phyloP scores from a whole-genome alignment of 2,888 invertebrate genomes.

The Phyto melanocephala region DNA sequence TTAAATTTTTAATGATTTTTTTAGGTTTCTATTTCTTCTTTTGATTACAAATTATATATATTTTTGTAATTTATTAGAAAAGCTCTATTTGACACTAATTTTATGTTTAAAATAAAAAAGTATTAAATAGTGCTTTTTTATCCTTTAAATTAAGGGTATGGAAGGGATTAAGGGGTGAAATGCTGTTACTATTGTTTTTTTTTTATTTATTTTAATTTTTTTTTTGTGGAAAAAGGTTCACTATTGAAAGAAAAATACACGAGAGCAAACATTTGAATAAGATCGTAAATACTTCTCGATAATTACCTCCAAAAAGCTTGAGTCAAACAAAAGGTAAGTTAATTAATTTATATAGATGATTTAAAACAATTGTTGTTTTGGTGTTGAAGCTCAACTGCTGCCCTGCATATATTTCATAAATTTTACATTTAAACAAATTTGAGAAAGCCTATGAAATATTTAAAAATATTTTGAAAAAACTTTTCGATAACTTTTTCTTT shows the following conservation, averaged over 20 bases:
- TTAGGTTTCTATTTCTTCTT: slow-evolving; percentile 16
- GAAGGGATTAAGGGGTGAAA: slow-evolving; percentile 51
- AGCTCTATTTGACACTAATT: slow-evolving; percentile 58
- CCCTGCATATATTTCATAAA: too few species aligned
- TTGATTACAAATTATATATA: slow-evolving; percentile 36
- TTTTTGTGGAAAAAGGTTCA: neutral
- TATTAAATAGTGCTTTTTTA: slow-evolving; percentile 61
- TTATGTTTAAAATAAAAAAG: slow-evolving; percentile 55
- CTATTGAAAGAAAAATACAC: slow-evolving; percentile 41
- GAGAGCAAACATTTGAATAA: slow-evolving; percentile 32
- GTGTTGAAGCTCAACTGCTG: too few species aligned
- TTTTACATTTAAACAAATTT: too few species aligned
- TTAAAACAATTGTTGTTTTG: too few species aligned
- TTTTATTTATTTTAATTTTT: slow-evolving; percentile 11
- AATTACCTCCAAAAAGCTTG: too few species aligned
- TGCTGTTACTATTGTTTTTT: slow-evolving; percentile 45
- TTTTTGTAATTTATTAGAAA: slow-evolving; percentile 29
- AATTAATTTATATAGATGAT: too few species aligned
- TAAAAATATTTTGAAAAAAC: too few species aligned
- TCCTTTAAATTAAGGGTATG: slow-evolving; percentile 56
- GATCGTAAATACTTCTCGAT: too few species aligned
- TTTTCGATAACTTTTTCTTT: too few species aligned
- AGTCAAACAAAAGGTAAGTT: too few species aligned
- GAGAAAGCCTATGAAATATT: too few species aligned
- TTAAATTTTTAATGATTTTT: neutral